phyloP scores from a whole-genome alignment of 2,888 invertebrate genomes.

The Lottia gigantea region DNA sequence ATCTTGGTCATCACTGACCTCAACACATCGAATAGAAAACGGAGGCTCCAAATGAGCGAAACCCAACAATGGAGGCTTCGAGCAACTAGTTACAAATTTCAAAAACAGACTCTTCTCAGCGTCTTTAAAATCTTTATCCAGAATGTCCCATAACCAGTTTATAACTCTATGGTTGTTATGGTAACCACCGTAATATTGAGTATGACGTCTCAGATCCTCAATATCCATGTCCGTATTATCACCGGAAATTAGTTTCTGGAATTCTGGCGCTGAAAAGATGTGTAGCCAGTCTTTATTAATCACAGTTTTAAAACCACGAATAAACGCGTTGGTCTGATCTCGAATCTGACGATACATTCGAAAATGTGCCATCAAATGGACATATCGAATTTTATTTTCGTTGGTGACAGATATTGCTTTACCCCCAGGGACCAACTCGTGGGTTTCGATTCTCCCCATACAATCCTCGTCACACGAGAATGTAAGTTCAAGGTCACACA shows the following conservation, averaged over 20 bases:
- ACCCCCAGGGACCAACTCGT: constrained; percentile 95
- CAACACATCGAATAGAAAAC: constrained; percentile 98
- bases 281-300: constrained; percentile 95
- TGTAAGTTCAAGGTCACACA: constrained; percentile 91
- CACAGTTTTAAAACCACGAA: constrained; percentile 93
- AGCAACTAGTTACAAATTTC: constrained; percentile 83
- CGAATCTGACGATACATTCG: constrained; percentile 98
- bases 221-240: constrained; percentile 94
- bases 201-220: constrained; percentile 75
- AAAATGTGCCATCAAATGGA: constrained; percentile 93
- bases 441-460: constrained; percentile 91
- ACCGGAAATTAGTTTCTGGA: constrained; percentile 94
- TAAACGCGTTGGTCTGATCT: constrained; percentile 96
- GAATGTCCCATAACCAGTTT: constrained; percentile 98
- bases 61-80: constrained; percentile 94
- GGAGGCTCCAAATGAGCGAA: constrained; percentile 97
- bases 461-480: constrained; percentile 97
- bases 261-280: constrained; percentile 93
- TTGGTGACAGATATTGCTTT: constrained; percentile 92
- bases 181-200: constrained; percentile 99
- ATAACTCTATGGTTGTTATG: constrained; percentile 98
- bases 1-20: constrained; percentile 92
- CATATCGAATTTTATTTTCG: constrained; percentile 98
- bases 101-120: constrained; percentile 93
- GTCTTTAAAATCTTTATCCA: constrained; percentile 93